These are phyloP conservation scores for Peribatodes rhomboidaria DNA, from an alignment of 2,888 invertebrate genomes.

Conservation along the genomic window DNA sequence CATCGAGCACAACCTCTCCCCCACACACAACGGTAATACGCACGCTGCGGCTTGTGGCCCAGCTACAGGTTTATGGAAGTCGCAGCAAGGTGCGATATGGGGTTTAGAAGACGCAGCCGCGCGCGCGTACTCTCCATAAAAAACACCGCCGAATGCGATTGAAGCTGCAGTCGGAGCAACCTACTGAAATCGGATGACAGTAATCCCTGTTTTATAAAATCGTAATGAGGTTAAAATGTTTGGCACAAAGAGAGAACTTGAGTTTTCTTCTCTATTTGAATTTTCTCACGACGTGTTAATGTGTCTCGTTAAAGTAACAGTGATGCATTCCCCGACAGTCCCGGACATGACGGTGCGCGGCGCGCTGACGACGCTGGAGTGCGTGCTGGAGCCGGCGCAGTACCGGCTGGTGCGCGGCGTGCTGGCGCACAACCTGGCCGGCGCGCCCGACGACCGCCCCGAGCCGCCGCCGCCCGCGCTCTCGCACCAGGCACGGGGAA, in stretches of 20 bases:
- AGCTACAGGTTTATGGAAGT: background rate
- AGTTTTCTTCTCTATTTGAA: too few relatives aligned
- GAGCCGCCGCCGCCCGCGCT: constrained; percentile 43
- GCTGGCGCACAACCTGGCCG: constrained; percentile 95
- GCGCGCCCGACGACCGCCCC: constrained; percentile 82
- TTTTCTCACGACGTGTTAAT: too few relatives aligned
- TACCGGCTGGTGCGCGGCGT: constrained; percentile 96
- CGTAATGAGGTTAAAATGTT: too few relatives aligned
- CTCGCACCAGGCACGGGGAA: constrained; percentile 22
- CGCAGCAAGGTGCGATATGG: background rate
- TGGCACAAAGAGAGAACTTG: too few relatives aligned
- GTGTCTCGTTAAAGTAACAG: too few relatives aligned
- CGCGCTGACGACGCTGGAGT: constrained; percentile 93
- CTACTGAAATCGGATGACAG: too few relatives aligned
- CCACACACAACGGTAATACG: constrained; percentile 79
- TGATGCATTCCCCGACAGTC: too few relatives aligned
- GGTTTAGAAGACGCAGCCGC: too few relatives aligned
- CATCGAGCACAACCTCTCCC: constrained; percentile 93
- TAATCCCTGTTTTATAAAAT: too few relatives aligned
- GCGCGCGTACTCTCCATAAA: too few relatives aligned
- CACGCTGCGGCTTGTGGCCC: background rate
- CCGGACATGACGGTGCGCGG: constrained; percentile 95
- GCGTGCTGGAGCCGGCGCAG: constrained; percentile 93
- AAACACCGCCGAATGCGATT: too few relatives aligned
- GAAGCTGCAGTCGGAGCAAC: too few relatives aligned